Evolutionary conservation across 92 coral and sea anemone genomes (phyloP).

Genomic region (Palythoa caribaeorum): DNA sequence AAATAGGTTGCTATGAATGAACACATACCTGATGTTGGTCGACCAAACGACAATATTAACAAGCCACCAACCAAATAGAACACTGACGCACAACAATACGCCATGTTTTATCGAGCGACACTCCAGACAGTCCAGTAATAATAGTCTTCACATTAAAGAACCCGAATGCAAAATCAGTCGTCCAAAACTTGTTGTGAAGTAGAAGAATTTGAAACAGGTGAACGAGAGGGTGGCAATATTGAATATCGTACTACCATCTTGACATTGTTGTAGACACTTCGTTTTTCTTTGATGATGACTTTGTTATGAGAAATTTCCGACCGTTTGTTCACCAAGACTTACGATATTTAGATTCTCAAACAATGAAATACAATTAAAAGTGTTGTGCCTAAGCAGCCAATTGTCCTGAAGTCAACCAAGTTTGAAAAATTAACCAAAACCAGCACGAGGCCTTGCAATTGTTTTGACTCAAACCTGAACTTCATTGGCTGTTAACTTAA

Average conservation of each 20-base stretch:
- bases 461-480: background rate
- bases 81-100: background rate
- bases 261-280: background rate
- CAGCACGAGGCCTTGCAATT: conserved; percentile 13
- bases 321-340: background rate
- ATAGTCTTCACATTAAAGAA: background rate
- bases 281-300: conserved; percentile 8
- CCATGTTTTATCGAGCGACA: conserved; percentile 9
- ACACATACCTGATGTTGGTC: conserved; percentile 16
- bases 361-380: background rate
- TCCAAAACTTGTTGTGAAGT: background rate
- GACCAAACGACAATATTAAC: conserved; percentile 2
- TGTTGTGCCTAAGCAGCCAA: background rate
- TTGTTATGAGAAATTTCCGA: background rate
- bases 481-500: conserved; percentile 4
- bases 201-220: background rate
- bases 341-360: background rate
- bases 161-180: background rate
- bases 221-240: background rate
- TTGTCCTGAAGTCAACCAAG: conserved; percentile 30
- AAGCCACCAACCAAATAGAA: background rate
- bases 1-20: background rate
- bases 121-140: background rate
- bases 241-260: background rate
- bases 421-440: conserved; percentile 5